phyloP scores from a whole-genome alignment of 2,113 vertebrate genomes.

The Balaenoptera acutorostrata region DNA sequence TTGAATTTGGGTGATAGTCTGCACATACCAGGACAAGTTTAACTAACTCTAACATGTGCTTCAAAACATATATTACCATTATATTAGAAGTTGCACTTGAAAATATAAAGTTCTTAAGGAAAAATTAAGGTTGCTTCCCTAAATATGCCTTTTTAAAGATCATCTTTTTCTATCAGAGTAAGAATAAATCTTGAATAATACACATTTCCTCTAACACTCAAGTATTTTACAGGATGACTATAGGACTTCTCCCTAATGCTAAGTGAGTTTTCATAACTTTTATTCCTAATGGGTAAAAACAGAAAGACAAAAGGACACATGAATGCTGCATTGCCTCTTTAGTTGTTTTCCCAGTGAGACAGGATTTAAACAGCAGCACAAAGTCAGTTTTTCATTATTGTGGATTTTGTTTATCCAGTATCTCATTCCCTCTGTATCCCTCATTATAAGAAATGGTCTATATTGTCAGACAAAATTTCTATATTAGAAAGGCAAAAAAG shows the following conservation, averaged over 20 bases:
- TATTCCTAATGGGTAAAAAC: not conserved
- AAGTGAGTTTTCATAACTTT: not conserved
- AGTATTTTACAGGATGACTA: not conserved
- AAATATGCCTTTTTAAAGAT: not conserved
- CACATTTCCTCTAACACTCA: not conserved
- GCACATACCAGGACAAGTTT: constrained; percentile 22
- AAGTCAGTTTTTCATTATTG: not conserved
- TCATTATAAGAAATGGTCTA: not conserved
- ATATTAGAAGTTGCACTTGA: not conserved
- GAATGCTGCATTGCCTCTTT: not conserved
- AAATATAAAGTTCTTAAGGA: not conserved
- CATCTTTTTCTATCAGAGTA: not conserved
- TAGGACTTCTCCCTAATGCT: not conserved
- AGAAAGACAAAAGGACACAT: not conserved
- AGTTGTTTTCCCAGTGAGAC: not conserved
- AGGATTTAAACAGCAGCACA: not conserved
- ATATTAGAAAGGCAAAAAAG: not conserved
- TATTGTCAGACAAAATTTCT: not conserved
- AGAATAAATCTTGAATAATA: not conserved
- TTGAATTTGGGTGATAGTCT: constrained; percentile 33
- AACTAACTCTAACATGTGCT: constrained; percentile 7
- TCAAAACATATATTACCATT: not conserved
- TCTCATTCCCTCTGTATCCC: not conserved
- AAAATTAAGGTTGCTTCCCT: not conserved
- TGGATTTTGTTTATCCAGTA: not conserved